Evolutionary conservation across 2,113 vertebrate genomes (phyloP).

Genomic region (Mobula hypostoma): DNA sequence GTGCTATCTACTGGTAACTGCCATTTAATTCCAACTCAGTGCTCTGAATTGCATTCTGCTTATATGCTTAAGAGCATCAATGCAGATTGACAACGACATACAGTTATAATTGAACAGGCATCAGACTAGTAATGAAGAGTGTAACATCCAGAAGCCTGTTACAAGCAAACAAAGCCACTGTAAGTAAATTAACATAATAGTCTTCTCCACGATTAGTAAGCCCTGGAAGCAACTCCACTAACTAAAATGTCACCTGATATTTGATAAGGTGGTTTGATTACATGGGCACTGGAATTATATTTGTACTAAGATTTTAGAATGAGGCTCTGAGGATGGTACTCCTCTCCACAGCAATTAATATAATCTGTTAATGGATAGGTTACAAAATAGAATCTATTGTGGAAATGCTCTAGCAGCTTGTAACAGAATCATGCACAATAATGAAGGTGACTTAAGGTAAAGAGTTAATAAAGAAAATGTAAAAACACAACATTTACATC

Average conservation of each 20-base stretch:
- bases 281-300: neutral
- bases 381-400: neutral
- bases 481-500: neutral
- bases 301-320: neutral
- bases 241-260: neutral
- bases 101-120: neutral
- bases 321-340: neutral
- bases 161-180: neutral
- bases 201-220: neutral
- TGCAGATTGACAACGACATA: neutral
- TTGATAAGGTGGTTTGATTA: neutral
- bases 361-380: neutral
- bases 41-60: neutral
- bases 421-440: neutral
- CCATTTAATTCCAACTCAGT: too few relatives aligned
- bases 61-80: neutral
- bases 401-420: too few relatives aligned
- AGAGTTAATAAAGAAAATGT: neutral
- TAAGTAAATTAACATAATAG: neutral
- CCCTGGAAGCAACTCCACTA: neutral
- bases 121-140: neutral
- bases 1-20: too few relatives aligned
- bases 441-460: neutral
- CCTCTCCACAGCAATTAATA: neutral
- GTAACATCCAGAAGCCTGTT: neutral